Percentiles rank a stretch among this genome's conserved stretches.
phyloP scores from a whole-genome alignment of 2,113 vertebrate genomes.

The Nycticryphes semicollaris region DNA sequence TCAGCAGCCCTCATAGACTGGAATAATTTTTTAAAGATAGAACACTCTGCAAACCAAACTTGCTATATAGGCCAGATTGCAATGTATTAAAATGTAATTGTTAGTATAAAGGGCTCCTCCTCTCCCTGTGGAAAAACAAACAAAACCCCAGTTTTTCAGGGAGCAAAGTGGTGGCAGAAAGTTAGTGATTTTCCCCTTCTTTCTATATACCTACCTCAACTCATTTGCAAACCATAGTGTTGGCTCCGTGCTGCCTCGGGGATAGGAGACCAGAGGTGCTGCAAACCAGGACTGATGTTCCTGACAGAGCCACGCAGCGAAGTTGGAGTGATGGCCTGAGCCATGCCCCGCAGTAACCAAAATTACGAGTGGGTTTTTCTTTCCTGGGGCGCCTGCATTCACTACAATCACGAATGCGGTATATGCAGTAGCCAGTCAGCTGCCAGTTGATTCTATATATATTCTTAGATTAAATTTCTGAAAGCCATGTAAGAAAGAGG shows the following conservation, averaged over 20 bases:
- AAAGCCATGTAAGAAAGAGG: constrained; percentile 6
- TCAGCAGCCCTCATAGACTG: neutral
- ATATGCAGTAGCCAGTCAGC: constrained; percentile 18
- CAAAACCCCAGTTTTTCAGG: neutral
- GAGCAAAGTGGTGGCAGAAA: neutral
- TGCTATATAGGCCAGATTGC: neutral
- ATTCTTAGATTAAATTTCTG: constrained; percentile 25
- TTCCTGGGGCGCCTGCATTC: neutral
- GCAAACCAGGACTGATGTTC: constrained; percentile 42
- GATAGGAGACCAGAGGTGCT: constrained; percentile 17
- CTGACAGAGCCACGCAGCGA: constrained; percentile 28
- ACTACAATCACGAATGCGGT: constrained; percentile 4
- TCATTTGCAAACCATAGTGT: neutral
- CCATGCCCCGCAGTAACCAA: constrained; percentile 33
- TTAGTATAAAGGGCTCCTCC: neutral
- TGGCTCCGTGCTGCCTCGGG: rapidly evolving
- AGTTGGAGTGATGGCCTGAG: constrained; percentile 14
- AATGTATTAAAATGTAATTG: neutral
- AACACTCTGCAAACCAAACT: neutral
- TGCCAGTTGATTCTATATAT: constrained; percentile 38
- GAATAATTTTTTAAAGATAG: neutral
- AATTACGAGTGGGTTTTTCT: neutral
- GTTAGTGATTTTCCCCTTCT: neutral
- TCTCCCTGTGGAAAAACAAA: neutral
- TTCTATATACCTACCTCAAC: neutral